Conservation (phyloP, 1,140 invertebrate species). For the Acromyrmex charruanus region DNA sequence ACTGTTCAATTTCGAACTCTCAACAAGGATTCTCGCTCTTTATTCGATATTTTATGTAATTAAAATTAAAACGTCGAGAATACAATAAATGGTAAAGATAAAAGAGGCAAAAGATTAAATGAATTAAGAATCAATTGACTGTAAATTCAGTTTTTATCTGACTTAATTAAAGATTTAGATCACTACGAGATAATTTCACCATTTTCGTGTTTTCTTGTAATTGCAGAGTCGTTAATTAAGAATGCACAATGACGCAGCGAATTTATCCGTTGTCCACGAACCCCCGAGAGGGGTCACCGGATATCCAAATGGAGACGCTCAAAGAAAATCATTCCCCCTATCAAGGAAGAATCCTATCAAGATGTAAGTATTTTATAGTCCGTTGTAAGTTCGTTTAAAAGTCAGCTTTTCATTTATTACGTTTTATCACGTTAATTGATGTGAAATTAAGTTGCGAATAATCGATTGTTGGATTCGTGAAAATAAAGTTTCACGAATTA, state of each 20-base stretch:
- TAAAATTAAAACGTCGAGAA: too few species aligned
- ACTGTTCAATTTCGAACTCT: neutral
- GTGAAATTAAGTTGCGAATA: neutral
- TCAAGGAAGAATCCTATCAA: constrained; percentile 83
- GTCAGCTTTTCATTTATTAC: neutral
- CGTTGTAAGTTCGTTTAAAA: neutral
- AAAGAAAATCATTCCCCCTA: constrained; percentile 80
- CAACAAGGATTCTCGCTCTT: neutral
- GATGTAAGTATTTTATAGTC: constrained; percentile 82
- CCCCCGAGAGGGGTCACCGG: constrained; percentile 82
- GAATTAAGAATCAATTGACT: neutral
- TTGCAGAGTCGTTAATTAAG: constrained; percentile 85
- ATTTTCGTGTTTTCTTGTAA: constrained; percentile 55
- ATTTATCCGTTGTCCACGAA: constrained; percentile 85
- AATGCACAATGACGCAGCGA: constrained; percentile 86
- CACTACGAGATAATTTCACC: neutral
- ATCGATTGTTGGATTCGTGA: neutral
- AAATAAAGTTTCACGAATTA: neutral
- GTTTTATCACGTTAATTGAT: neutral
- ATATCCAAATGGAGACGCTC: constrained; percentile 84
- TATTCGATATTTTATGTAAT: neutral
- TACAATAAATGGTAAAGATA: neutral
- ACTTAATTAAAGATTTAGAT: neutral
- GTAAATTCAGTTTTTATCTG: neutral
- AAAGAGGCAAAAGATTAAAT: neutral